Base-by-base conservation (phyloP, 2,113 vertebrate species). In the Campylorhamphus procurvoides region DNA sequence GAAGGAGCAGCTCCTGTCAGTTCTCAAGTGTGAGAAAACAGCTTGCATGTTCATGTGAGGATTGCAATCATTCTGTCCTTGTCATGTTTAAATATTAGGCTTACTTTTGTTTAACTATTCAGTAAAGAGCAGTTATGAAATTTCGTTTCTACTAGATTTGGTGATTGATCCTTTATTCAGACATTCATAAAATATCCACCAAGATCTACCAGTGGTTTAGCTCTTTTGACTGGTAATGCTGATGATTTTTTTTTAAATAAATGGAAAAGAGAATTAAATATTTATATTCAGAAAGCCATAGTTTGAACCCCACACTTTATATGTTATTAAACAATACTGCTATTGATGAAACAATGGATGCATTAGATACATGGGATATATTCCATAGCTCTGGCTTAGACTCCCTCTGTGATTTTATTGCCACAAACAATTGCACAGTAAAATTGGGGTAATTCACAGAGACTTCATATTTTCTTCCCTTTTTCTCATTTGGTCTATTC, bases 141-240 rank as follows among this genome's bases (percentile, higher is more conserved):
- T 71, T 69, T 77, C 55, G 47, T 88, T 66, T 87, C 75, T 91
- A 7, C 63, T 80, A 46, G 72, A 77, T 94, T 80, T 86, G 67
- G 27, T 63, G 87, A 96, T 74, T 96, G 96, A 97, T 97, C 71
- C 87, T 96, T 94, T 97, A 96, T 96, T 96, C 85, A 95, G 59
- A 56, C 71, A 59, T 80, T 95, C 82, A 88, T 94, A 77, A 97
- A 94, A 96, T 91, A 96, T 97, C 90, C 59, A 89, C 71, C 87
- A 85, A 28, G 25, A 62, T 85, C 35, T 83, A 37, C 50, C 50
- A 88, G 33, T 59, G 67, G 73, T 63, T 89, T 71, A 55, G 67
- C 22, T 88, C 23, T 84, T 85, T 81, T 87, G 73, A 39, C 33
- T 89, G 22, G 24, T 49, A 66, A 73, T 79, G 52, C 39, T 69